Evolutionary conservation across 2,797 vertebrate genomes (phyloP).

Genomic region (Anabacerthia variegaticeps): DNA sequence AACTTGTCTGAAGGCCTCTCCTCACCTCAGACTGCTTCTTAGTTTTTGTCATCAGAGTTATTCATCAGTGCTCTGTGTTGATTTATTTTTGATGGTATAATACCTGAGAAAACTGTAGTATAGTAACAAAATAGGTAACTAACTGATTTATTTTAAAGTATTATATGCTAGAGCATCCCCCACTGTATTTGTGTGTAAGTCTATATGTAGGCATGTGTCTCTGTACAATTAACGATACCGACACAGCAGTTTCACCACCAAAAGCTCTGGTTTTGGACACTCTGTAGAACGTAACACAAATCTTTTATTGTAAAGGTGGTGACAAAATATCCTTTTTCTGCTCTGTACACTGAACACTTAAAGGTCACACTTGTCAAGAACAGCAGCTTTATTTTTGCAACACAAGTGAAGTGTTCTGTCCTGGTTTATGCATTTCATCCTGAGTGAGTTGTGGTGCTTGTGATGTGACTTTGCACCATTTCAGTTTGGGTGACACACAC

Average conservation of each 20-base stretch:
- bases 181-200: background rate
- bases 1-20: background rate
- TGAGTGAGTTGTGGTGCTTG: background rate
- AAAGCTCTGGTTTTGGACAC: background rate
- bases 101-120: background rate
- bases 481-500: background rate
- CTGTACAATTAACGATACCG: background rate
- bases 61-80: background rate
- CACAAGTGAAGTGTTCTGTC: background rate
- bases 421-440: background rate
- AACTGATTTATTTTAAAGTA: background rate
- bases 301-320: background rate
- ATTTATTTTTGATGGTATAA: background rate
- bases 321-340: background rate
- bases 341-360: background rate
- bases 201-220: background rate
- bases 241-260: background rate
- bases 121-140: background rate
- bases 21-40: background rate
- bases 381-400: constrained; percentile 1
- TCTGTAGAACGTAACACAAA: background rate
- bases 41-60: background rate
- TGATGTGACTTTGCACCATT: background rate
- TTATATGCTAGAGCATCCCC: background rate
- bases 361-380: background rate